Base-by-base conservation (phyloP, 2,113 vertebrate genomes). In the Amphiprion ocellaris region DNA sequence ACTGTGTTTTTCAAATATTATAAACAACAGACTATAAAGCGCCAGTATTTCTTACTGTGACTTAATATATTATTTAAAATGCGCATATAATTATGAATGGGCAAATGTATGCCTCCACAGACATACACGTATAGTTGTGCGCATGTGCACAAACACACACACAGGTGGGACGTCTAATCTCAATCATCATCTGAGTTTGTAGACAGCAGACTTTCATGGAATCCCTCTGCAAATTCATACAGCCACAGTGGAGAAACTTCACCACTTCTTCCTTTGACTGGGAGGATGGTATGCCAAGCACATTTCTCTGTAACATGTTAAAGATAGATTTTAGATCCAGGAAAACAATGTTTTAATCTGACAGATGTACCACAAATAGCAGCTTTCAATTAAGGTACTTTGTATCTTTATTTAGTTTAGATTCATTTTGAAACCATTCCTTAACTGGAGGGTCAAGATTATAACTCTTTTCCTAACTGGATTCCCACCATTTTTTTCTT, bases 181-280 rank as follows among this genome's bases (percentile, higher is more conserved):
- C 39, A 76, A 66, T 23, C 54, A 19, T 67, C 59, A 71, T 79
- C 59, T 68, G n/a, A 62, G 77, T 84, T 75, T 86, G 83, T 78
- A 71, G 58, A 77, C 75, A 52, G 46, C 78, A 88, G 78, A 82
- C 69, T 79, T 81, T 76, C 39, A 5, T 28, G 11, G 71, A 81
- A 87, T 90, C 87, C 74, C 60, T 89, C 16, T 79, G 72, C 46
- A 86, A 91, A 86, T 79, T 64, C 62, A 79, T 74, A 16, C 71
- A 62, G 74, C 41, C 44, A 14, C 56, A 49, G 23, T 49, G 67
- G 33, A 84, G 62, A 75, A 81, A 74, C 39, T 19, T 78, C 24
- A 56, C 12, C 50, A 61, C 53, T 67, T 66, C 53, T 77, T 58
- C 58, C 52, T 41, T 54, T n/a, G 63, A 46, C 37, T 69, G 59